Base-by-base conservation (phyloP, 2,888 invertebrate species). In the Byasa hedistus region DNA sequence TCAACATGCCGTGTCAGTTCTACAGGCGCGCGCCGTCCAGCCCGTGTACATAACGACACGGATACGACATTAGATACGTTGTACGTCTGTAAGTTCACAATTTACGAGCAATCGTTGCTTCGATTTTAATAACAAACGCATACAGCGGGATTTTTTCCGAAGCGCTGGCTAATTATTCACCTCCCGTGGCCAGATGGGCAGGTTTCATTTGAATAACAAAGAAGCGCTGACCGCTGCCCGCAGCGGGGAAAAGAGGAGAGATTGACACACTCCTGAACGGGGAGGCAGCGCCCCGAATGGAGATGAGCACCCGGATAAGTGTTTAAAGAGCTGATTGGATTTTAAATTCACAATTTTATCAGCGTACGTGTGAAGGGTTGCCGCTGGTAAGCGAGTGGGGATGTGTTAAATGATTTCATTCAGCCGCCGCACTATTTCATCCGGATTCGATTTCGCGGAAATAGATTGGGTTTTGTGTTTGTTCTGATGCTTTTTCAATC, bases 191-290 rank as follows among this genome's bases (percentile, higher is more conserved):
- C 84, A 83, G 82, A 82, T 82, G 85, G 79, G 78, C 76, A 77
- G 80, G 79, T 82, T 81, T 78, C 76, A 89, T 89, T 86, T 87
- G 80, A 87, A 89, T 89, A 88, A 89, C 89, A 89, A 89, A 85
- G 83, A 82, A 75, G 71, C 73, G 79, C 70, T 76, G 73, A 69
- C 70, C 72, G 70, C 67, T 65, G 56, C n/a, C 27, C 73, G 77
- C 75, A 70, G 76, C 78, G 82, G 82, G n/a, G n/a, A n/a, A 79
- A 86, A 85, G 85, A 81, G 72, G 83, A 78, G 76, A 83, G 85
- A 85, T 80, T 87, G 86, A 87, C 86, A 83, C 78, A 71, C 73
- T 73, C 70, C 69, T 70, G 72, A 72, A 70, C 69, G 70, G 70
- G 74, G 75, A 72, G 72, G 71, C 70, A 74, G 71, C 55, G 52